Percentiles rank a stretch among this genome's conserved stretches.
Conservation (phyloP, 1,140 invertebrate species). For the Procambarus virginalis region DNA sequence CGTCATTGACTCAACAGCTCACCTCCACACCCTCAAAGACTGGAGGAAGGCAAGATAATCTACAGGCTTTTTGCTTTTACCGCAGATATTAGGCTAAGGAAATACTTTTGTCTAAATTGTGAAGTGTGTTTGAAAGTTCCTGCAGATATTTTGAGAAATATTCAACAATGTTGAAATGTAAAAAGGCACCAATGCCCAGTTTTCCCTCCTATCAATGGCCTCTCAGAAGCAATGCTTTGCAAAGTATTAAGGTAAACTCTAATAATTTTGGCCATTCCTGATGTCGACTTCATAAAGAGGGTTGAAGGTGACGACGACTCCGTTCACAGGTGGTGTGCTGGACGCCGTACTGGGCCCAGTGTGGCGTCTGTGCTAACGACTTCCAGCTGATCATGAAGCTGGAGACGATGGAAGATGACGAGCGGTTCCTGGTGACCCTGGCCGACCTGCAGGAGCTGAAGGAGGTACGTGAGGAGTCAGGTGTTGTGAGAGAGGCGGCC, state of each 20-base stretch:
- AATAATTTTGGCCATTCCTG: no score
- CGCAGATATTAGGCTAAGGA: no score
- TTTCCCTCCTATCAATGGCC: no score
- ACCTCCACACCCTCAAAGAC: constrained; percentile 7
- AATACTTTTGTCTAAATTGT: neutral
- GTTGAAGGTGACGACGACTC: no score
- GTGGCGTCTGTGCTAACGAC: constrained; percentile 27
- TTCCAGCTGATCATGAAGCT: constrained; percentile 36
- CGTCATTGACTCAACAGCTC: constrained; percentile 26
- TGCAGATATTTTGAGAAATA: no score
- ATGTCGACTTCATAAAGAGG: no score
- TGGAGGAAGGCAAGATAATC: constrained; percentile 19
- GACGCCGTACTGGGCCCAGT: constrained; percentile 35
- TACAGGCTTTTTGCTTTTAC: neutral
- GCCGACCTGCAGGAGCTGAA: constrained; percentile 35
- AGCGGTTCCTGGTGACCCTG: constrained; percentile 12
- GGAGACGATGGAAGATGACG: constrained; percentile 38
- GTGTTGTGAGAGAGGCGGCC: no score
- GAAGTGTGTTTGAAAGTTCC: neutral
- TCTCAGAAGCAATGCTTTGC: no score
- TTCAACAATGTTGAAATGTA: no score
- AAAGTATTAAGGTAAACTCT: no score
- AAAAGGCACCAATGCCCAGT: no score
- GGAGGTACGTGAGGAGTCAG: neutral
- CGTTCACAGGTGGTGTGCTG: constrained; percentile 25